Base-by-base conservation (phyloP, 2,797 vertebrate species). In the Trichosurus vulpecula region DNA sequence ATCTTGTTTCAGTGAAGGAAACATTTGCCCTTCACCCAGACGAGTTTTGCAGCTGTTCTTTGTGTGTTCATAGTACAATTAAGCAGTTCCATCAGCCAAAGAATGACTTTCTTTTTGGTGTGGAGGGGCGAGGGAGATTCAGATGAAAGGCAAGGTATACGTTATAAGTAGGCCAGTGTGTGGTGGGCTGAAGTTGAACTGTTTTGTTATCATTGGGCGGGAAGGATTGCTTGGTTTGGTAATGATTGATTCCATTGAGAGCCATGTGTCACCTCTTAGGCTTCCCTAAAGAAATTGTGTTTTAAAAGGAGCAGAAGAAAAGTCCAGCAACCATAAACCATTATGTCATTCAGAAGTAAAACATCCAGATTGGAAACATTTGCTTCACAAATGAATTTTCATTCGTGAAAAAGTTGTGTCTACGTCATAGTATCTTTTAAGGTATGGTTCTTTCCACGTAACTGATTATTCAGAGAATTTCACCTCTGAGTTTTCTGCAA, bases 361-460 rank as follows among this genome's bases (percentile, higher is more conserved):
- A 87, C 52, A 51, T 29, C 93, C 66, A 91, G 51, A 57, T 91
- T 25, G 35, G 90, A 90, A 93, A n/a, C 14, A 56, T 55, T 87
- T 25, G 51, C 74, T 47, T 93, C 57, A 89, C 55, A 10, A 93
- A 1, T 61, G 91, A 53, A 47, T 55, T 93, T 92, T 95, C 92
- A 96, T 8, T 91, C 92, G 93, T 16, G 41, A 92, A 52, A 93
- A 90, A 66, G 41, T 95, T 93, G 61, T 93, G 94, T n/a, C 29
- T 96, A 95, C 94, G 96, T 97, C 97, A 94, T 94, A 87, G 52
- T 96, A 95, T 95, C 97, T 95, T 96, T 97, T 97, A 47, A 47
- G 22, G 41, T 29, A 87, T 11, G 25, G 74, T 87, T 87, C 22
- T 92, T 58, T 92, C 61, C 92, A 90, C 81, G 74, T 94, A 93